Conservation (phyloP, 2,888 invertebrate genomes). For the Craniophora ligustri region DNA sequence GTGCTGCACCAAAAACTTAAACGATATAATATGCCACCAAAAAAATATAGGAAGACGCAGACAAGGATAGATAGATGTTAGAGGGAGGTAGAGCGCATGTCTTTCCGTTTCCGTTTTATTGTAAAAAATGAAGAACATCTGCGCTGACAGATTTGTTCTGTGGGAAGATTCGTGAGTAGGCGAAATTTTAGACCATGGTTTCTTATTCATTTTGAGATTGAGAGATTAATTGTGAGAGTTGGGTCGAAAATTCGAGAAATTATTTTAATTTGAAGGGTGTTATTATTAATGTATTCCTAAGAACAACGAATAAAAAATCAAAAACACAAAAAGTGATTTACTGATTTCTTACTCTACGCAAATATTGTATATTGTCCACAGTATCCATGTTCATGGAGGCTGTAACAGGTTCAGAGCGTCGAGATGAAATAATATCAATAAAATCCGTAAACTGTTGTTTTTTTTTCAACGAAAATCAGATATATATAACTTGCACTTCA, state of each 20-base stretch:
- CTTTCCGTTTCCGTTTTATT: slow-evolving; percentile 87
- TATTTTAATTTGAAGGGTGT: slow-evolving; percentile 39
- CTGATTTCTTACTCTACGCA: no score
- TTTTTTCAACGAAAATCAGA: no score
- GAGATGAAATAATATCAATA: no score
- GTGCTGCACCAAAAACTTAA: slow-evolving; percentile 79
- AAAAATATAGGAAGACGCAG: slow-evolving; percentile 73
- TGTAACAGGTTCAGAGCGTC: no score
- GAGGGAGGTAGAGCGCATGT: slow-evolving; percentile 69
- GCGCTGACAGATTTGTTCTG: slow-evolving; percentile 73
- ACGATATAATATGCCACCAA: slow-evolving; percentile 71
- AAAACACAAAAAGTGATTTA: no score
- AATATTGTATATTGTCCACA: no score
- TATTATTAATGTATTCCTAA: slow-evolving; percentile 9
- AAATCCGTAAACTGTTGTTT: no score
- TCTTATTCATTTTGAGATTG: slow-evolving; percentile 32
- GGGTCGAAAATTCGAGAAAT: slow-evolving; percentile 13
- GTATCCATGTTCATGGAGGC: no score
- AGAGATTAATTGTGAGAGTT: no score
- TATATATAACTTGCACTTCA: no score
- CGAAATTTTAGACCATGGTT: slow-evolving; percentile 45
- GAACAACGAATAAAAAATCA: no score
- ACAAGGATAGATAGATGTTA: slow-evolving; percentile 63
- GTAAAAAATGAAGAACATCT: slow-evolving; percentile 82
- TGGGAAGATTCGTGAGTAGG: slow-evolving; percentile 69